phyloP scores from a whole-genome alignment of 2,113 vertebrate species.

The Brachyhypopomus occidentalis region DNA sequence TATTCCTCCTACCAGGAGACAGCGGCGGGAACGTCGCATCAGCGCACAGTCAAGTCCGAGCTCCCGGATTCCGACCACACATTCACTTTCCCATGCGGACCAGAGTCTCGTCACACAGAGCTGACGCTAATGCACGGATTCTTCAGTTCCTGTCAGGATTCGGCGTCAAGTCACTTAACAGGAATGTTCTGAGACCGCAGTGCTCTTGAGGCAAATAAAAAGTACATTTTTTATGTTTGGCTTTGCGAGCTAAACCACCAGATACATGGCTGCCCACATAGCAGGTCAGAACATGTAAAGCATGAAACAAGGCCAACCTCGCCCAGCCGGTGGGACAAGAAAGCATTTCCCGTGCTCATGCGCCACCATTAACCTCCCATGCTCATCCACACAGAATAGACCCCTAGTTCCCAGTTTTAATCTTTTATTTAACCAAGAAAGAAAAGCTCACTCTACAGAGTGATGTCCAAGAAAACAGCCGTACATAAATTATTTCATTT shows the following conservation, averaged over 20 bases:
- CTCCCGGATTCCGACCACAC: slow-evolving; percentile 10
- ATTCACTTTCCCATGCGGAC: background rate
- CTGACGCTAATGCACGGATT: slow-evolving; percentile 25
- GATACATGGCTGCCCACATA: background rate
- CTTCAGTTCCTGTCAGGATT: background rate
- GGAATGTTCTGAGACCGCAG: slow-evolving; percentile 1
- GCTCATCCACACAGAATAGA: background rate
- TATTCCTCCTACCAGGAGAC: slow-evolving; percentile 39
- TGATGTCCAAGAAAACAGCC: too few species aligned
- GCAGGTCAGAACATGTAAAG: background rate
- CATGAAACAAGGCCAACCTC: background rate
- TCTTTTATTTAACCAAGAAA: too few species aligned
- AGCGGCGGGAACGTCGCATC: slow-evolving; percentile 26
- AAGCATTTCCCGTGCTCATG: background rate
- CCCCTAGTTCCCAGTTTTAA: too few species aligned
- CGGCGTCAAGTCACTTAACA: background rate
- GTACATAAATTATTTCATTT: too few species aligned
- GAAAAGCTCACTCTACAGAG: too few species aligned
- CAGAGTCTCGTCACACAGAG: slow-evolving; percentile 19
- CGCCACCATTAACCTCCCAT: background rate
- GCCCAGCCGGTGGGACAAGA: background rate
- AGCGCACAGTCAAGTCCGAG: slow-evolving; percentile 15
- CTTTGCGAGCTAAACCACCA: background rate
- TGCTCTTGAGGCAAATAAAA: slow-evolving; percentile 8
- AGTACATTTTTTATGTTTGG: background rate